A percentile compares a stretch with the other conserved stretches of the same genome.
Conservation (phyloP, 2,888 invertebrate species). For the Ramazzottius varieornatus region DNA sequence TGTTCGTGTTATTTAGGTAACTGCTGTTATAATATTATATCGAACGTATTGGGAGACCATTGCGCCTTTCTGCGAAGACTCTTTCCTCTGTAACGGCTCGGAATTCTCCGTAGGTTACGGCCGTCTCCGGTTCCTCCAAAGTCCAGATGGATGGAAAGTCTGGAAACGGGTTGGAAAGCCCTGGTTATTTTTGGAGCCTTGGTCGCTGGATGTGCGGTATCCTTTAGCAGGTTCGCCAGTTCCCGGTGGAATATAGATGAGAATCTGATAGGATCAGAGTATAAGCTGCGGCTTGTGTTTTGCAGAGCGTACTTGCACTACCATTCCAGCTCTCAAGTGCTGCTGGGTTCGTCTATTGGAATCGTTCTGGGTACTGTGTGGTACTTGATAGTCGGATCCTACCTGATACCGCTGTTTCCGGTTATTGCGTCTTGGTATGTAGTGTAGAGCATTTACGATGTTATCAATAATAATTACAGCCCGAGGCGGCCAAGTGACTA, state of each 20-base stretch:
- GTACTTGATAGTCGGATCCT: slow-evolving; percentile 50
- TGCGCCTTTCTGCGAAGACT: neutral
- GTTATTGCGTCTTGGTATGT: slow-evolving; percentile 56
- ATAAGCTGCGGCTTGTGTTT: slow-evolving; percentile 6
- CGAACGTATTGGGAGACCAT: no score
- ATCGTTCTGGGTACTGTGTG: slow-evolving; percentile 44
- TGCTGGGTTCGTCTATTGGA: slow-evolving; percentile 49
- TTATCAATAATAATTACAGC: no score
- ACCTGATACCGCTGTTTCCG: slow-evolving; percentile 59
- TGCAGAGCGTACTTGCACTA: slow-evolving; percentile 59
- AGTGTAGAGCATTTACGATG: slow-evolving; percentile 8
- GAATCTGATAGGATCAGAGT: no score
- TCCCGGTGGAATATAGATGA: slow-evolving; percentile 4
- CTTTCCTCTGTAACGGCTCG: neutral
- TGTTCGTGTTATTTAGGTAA: slow-evolving; percentile 62
- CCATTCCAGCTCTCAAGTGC: slow-evolving; percentile 52
- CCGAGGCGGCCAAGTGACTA: no score
- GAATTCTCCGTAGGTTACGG: no score
- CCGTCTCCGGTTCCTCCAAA: neutral
- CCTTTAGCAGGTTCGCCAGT: slow-evolving; percentile 20
- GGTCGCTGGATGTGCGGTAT: slow-evolving; percentile 15
- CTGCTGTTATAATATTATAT: slow-evolving; percentile 9
- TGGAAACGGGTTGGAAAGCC: slow-evolving; percentile 29
- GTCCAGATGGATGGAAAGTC: no score
- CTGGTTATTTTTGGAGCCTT: slow-evolving; percentile 13